Base-by-base conservation (phyloP, 2,797 vertebrate genomes). In the Melanogrammus aeglefinus region DNA sequence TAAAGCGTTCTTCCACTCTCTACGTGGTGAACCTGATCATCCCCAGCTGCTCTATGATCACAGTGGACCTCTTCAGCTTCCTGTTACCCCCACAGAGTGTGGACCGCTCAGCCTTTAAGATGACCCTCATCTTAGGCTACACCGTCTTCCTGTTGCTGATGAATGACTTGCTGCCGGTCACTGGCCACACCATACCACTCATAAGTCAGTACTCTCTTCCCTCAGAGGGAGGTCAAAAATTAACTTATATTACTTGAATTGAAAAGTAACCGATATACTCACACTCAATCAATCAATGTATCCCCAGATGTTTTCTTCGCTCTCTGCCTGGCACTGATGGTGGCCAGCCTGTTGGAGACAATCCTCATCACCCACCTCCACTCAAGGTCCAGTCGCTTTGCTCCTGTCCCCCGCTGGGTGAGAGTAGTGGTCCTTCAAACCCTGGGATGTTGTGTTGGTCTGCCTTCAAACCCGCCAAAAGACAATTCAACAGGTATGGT, bases 41-140 rank as follows among this genome's bases (percentile, higher is more conserved):
- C 69, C 94, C 91, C 80, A 96, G 95, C 78, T 88, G 87, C 84
- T 95, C 94, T 85, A 93, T 96, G 77, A 90, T 95, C 79, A 86
- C 92, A 2, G 91, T 95, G 6, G 92, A 96, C n/a, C 89, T 96
- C 77, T 91, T 95, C 82, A 95, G 95, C 86, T 96, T 96, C 88
- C 90, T 94, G 79, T 88, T 96, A 73, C 94, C 94, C 0, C 90
- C 91, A 10, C 87, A 94, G 77, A 90, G n/a, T 0, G 81, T 74
- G 9, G 94, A 93, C 78, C 84, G 92, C 0, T 93, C 91, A 3
- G 81, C 93, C 39, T 95, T 96, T 82, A 95, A 95, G 91, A 95
- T 95, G 88, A 95, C 94, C 27, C 92, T 95, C 31, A 93, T 95
- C 73, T 84, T 95, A 83, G 94, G 94, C 39, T 96, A 95, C 89